A percentile compares a stretch with the other conserved stretches of the same genome.
These are phyloP conservation scores for Drosophila burlai DNA, from an alignment of 1,140 invertebrate genomes.

Conservation along the genomic window DNA sequence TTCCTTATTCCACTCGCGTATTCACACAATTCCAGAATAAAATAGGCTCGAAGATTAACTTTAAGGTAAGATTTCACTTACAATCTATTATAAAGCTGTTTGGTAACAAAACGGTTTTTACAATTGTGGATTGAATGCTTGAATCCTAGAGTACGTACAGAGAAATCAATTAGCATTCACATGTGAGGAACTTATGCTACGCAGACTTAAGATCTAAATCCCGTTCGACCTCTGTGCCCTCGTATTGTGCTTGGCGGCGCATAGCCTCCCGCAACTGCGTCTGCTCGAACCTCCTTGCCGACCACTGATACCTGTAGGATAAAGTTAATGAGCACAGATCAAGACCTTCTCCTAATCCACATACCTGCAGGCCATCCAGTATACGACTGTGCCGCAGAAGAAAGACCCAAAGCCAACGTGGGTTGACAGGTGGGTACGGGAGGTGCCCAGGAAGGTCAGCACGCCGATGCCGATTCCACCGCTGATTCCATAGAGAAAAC, in stretches of 20 bases:
- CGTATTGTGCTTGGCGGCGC: conserved; percentile 75
- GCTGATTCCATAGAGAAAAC: conserved; percentile 87
- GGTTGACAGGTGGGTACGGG: conserved; percentile 85
- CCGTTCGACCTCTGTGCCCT: conserved; percentile 82
- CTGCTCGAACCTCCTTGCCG: conserved; percentile 85
- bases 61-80: conserved; percentile 33
- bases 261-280: conserved; percentile 83
- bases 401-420: conserved; percentile 87
- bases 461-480: conserved; percentile 87
- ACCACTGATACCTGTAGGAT: conserved; percentile 85
- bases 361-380: conserved; percentile 86
- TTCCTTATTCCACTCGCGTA: neutral
- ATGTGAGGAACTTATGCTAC: conserved; percentile 44
- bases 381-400: conserved; percentile 86
- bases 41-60: neutral
- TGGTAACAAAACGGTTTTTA: conserved; percentile 26
- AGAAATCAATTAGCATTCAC: conserved; percentile 1
- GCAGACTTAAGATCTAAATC: conserved; percentile 74
- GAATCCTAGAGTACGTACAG: conserved; percentile 1
- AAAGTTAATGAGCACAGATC: neutral
- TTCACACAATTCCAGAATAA: neutral
- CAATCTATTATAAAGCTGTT: conserved; percentile 27
- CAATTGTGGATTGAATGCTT: conserved; percentile 13
- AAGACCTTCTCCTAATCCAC: neutral
- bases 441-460: conserved; percentile 87